Percentiles rank a stretch among this genome's conserved stretches.
phyloP scores from a whole-genome alignment of 35 echinoderm and acorn worm species.

The Apostichopus californicus region DNA sequence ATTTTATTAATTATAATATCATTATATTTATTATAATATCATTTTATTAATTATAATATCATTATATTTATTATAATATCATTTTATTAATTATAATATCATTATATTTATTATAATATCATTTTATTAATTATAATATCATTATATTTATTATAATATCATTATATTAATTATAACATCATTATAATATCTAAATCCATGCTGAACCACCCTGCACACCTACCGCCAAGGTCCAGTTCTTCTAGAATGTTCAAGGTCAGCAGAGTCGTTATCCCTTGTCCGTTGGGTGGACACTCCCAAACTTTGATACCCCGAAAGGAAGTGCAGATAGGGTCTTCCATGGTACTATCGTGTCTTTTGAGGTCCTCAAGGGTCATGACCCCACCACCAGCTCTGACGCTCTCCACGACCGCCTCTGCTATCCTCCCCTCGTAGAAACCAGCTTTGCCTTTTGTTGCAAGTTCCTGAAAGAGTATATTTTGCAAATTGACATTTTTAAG shows the following conservation, averaged over 20 bases:
- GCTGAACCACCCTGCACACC: not conserved
- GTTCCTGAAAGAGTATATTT: slow-evolving; percentile 33
- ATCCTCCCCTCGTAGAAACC: slow-evolving; percentile 88
- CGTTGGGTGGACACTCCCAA: slow-evolving; percentile 89
- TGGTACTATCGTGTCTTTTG: slow-evolving; percentile 63
- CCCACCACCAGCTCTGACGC: slow-evolving; percentile 67
- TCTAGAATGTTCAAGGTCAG: slow-evolving; percentile 90
- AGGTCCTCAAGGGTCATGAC: slow-evolving; percentile 76
- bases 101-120: too few relatives aligned
- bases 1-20: too few relatives aligned
- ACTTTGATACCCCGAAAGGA: slow-evolving; percentile 69
- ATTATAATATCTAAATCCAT: too few relatives aligned
- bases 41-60: too few relatives aligned
- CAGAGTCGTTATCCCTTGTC: slow-evolving; percentile 79
- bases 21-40: too few relatives aligned
- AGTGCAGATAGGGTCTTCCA: slow-evolving; percentile 74
- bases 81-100: too few relatives aligned
- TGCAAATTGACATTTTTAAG: too few relatives aligned
- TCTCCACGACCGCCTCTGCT: slow-evolving; percentile 80
- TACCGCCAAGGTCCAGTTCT: slow-evolving; percentile 66
- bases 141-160: too few relatives aligned
- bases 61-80: too few relatives aligned
- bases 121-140: too few relatives aligned
- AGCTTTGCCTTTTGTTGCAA: slow-evolving; percentile 71
- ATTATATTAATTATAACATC: too few relatives aligned